Evolutionary conservation across 2,797 vertebrate species (phyloP), one percentile per base, ranked within the genome.

Genomic region (Hephaestus fuliginosus): DNA sequence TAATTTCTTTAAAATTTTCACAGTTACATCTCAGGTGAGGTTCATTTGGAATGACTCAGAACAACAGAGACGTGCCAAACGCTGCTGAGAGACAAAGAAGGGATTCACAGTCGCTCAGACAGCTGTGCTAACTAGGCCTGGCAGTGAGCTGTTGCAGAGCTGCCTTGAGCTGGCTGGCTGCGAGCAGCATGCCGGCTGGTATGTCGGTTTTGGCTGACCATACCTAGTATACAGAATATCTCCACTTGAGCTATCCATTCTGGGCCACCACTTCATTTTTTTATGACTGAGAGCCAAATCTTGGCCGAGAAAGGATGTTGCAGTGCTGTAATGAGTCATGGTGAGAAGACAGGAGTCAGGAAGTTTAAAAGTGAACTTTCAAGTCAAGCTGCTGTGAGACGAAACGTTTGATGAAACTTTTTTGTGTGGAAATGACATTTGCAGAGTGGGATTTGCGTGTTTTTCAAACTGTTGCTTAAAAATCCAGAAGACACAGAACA

Each of bases 131-230:
- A 91, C 78, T 25, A 46, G 85, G 70, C 77, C 77, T 77, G 80
- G 90, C 91, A 85, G 74, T 61, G 85, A 85, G 87, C 65, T 48
- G 41, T 3, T 82, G 74, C 88, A 89, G 86, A 86, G 80, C 85
- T 18, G 74, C 76, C 53, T 81, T 4, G 36, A 74, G 74, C 65
- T 77, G 84, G 84, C 86, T 62, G 75, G 58, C 71, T 76, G 43
- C 57, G 30, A 39, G 68, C 76, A 74, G 88, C 75, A 44, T 81
- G 85, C 65, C 63, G 77, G 77, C 85, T 84, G 88, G 76, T 86
- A 87, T 86, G 81, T 86, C 39, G 83, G 90, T 91, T 39, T 91
- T 92, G 92, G 91, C 92, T n/a, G 74, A 74, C 52, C 67, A 11
- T 60, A 14, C 61, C 43, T 18, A 15, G 66, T 55, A 44, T 81